Conservation (phyloP, 2,888 invertebrate genomes). For the Spilarctia lutea region DNA sequence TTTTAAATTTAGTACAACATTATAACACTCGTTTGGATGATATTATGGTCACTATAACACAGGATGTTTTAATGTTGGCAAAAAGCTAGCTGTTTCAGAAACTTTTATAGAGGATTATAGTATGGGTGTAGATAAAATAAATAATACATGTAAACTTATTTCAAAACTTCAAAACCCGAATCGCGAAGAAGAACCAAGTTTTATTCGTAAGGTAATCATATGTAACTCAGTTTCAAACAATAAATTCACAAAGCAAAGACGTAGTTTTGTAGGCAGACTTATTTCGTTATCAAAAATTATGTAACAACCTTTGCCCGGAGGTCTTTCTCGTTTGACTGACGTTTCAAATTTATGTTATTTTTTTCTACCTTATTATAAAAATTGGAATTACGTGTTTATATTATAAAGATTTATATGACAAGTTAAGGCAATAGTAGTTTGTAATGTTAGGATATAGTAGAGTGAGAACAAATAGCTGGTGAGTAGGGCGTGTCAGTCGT, state of each 20-base stretch:
- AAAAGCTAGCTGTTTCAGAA: too few species aligned
- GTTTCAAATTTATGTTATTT: slow-evolving; percentile 29
- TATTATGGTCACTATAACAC: too few species aligned
- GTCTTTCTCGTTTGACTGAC: slow-evolving; percentile 33
- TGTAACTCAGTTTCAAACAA: slow-evolving; percentile 5
- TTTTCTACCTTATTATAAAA: slow-evolving; percentile 21
- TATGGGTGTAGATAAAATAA: not conserved
- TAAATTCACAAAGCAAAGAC: slow-evolving; percentile 5
- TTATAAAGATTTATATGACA: not conserved
- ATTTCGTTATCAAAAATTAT: slow-evolving; percentile 37
- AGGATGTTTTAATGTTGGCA: too few species aligned
- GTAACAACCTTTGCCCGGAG: slow-evolving; percentile 25
- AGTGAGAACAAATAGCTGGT: not conserved
- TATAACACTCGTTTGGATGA: too few species aligned
- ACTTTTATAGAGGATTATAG: too few species aligned
- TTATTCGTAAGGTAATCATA: slow-evolving; percentile 1
- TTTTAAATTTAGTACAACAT: too few species aligned
- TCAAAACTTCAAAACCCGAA: not conserved
- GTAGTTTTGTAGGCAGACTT: slow-evolving; percentile 19
- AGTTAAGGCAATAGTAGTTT: not conserved
- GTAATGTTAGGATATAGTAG: not conserved
- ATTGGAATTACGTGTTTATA: slow-evolving; percentile 1
- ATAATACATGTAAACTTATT: not conserved
- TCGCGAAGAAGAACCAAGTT: not conserved
- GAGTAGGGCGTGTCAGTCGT: not conserved